Percentiles rank a stretch among this genome's conserved stretches.
phyloP scores from a whole-genome alignment of 2,113 vertebrate species.

The Syngnathoides biaculeatus region DNA sequence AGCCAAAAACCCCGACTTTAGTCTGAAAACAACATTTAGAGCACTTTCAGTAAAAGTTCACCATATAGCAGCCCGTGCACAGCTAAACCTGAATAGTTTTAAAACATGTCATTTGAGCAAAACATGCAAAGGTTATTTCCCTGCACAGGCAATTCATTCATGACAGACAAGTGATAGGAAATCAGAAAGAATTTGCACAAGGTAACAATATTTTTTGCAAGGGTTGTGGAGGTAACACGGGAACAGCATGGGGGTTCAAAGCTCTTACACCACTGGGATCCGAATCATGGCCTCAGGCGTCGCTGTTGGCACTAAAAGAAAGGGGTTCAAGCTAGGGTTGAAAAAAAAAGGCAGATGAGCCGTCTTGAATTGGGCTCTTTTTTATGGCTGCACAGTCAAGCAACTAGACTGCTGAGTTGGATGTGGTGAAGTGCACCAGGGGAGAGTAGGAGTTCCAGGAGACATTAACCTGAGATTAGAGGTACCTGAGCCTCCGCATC shows the following conservation, averaged over 20 bases:
- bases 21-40: no score
- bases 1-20: no score
- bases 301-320: slow-evolving; percentile 58
- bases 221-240: slow-evolving; percentile 16
- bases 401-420: slow-evolving; percentile 48
- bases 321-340: slow-evolving; percentile 66
- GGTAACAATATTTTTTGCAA: slow-evolving; percentile 12
- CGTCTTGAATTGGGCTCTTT: slow-evolving; percentile 34
- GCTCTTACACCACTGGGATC: slow-evolving; percentile 44
- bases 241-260: slow-evolving; percentile 41
- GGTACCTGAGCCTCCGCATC: slow-evolving; percentile 52
- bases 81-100: not conserved
- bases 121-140: not conserved
- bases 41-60: no score
- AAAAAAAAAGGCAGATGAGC: slow-evolving; percentile 34
- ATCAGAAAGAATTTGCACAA: slow-evolving; percentile 29
- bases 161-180: slow-evolving; percentile 24
- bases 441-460: slow-evolving; percentile 46
- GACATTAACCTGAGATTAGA: slow-evolving; percentile 56
- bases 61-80: not conserved
- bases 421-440: slow-evolving; percentile 49
- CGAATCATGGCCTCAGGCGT: slow-evolving; percentile 59
- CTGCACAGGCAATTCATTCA: slow-evolving; percentile 1
- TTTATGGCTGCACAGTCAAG: slow-evolving; percentile 43
- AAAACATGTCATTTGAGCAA: not conserved